Evolutionary conservation across 2,113 vertebrate genomes (phyloP).

Genomic region (Telmatochromis bifrenatus): DNA sequence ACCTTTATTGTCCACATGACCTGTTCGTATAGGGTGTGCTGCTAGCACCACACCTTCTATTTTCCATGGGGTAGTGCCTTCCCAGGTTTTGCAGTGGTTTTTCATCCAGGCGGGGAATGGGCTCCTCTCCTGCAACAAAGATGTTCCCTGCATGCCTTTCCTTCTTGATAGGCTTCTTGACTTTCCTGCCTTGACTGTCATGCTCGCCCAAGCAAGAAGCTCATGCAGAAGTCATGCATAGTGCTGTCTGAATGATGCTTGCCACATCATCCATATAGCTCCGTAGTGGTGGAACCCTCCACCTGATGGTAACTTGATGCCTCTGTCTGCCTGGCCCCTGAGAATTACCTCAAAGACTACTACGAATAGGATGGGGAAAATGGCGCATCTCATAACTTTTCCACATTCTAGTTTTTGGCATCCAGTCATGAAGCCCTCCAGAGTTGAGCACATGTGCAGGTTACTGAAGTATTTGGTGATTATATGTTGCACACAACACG

Average conservation of each 20-base stretch:
- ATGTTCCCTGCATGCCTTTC: background rate
- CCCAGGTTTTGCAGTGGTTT: background rate
- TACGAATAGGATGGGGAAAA: background rate
- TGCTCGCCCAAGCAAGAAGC: background rate
- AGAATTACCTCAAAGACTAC: background rate
- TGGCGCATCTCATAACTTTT: background rate
- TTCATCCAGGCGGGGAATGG: background rate
- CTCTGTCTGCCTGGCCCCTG: background rate
- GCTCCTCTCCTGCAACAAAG: background rate
- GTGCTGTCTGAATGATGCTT: background rate
- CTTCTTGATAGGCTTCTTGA: background rate
- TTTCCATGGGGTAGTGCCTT: background rate
- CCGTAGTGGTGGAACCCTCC: background rate
- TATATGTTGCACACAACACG: background rate
- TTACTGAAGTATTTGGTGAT: background rate
- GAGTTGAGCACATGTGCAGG: background rate
- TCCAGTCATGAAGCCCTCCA: background rate
- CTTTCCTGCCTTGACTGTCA: background rate
- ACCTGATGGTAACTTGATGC: background rate
- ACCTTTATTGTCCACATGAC: background rate
- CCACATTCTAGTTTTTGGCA: background rate
- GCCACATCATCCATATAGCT: background rate
- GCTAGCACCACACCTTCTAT: background rate
- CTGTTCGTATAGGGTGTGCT: accelerated
- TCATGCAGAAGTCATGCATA: background rate